These are phyloP conservation scores for Atta cephalotes DNA, from an alignment of 1,140 invertebrate genomes.

Conservation along the genomic window DNA sequence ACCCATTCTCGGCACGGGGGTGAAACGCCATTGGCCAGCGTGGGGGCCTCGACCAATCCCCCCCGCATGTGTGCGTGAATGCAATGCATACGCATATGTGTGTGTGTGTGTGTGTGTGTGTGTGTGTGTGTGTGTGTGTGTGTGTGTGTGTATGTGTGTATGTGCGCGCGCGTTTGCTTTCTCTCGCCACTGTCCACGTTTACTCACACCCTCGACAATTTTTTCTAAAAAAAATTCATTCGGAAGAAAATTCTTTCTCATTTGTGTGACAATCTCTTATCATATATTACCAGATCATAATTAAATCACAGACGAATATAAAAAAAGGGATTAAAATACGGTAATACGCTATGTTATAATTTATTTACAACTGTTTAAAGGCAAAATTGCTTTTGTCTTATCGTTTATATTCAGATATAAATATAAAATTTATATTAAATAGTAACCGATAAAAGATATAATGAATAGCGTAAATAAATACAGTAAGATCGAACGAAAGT, in stretches of 20 bases:
- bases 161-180: slow-evolving; percentile 38
- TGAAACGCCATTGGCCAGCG: slow-evolving; percentile 86
- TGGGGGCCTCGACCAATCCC: slow-evolving; percentile 82
- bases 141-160: neutral
- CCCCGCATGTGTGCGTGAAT: slow-evolving; percentile 63
- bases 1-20: slow-evolving; percentile 84
- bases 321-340: neutral
- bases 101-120: slow-evolving; percentile 17
- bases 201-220: neutral
- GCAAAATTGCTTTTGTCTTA: neutral
- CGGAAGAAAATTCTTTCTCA: neutral
- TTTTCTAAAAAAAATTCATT: neutral
- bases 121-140: neutral
- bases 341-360: neutral
- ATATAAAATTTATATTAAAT: too few relatives aligned
- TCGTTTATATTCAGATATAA: neutral
- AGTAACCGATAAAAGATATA: neutral
- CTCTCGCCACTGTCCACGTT: slow-evolving; percentile 77
- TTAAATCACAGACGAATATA: neutral
- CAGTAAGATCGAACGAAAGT: neutral
- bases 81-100: slow-evolving; percentile 29
- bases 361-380: neutral
- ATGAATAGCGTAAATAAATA: neutral
- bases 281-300: neutral
- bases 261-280: neutral